Evolutionary conservation across 2,113 vertebrate genomes (phyloP).

Genomic region (Donacobius atricapilla): DNA sequence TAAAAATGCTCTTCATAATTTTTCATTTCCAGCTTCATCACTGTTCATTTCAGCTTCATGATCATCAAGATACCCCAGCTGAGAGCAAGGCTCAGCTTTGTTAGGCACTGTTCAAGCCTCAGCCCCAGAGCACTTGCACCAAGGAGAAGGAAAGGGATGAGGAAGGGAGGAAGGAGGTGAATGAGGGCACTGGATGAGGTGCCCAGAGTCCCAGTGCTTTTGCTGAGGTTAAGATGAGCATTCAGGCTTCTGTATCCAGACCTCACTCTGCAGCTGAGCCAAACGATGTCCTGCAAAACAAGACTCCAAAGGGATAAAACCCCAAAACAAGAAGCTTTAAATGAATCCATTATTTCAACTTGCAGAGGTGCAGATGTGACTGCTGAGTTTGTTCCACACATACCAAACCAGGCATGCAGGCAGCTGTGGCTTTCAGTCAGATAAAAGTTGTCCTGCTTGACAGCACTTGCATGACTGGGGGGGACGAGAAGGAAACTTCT

Average conservation of each 20-base stretch:
- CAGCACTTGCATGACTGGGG: background rate
- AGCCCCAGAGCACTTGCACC: background rate
- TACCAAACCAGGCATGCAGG: accelerated
- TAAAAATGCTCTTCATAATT: background rate
- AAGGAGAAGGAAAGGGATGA: background rate
- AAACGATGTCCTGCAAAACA: background rate
- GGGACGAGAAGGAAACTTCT: background rate
- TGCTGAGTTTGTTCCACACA: background rate
- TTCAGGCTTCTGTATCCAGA: background rate
- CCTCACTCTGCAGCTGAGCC: background rate
- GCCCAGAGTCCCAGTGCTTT: background rate
- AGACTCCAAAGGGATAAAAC: background rate
- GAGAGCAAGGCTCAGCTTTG: background rate
- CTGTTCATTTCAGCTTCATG: background rate
- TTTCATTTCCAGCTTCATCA: background rate
- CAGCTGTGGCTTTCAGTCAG: background rate
- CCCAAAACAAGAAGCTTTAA: background rate
- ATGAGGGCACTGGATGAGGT: background rate
- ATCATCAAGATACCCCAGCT: background rate
- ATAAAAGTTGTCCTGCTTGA: background rate
- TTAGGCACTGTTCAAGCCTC: background rate
- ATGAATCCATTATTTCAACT: background rate
- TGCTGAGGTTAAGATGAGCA: background rate
- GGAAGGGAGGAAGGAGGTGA: background rate
- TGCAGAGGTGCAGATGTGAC: background rate